Conservation (phyloP, 2,888 invertebrate species). For the Andrena trimmerana region DNA sequence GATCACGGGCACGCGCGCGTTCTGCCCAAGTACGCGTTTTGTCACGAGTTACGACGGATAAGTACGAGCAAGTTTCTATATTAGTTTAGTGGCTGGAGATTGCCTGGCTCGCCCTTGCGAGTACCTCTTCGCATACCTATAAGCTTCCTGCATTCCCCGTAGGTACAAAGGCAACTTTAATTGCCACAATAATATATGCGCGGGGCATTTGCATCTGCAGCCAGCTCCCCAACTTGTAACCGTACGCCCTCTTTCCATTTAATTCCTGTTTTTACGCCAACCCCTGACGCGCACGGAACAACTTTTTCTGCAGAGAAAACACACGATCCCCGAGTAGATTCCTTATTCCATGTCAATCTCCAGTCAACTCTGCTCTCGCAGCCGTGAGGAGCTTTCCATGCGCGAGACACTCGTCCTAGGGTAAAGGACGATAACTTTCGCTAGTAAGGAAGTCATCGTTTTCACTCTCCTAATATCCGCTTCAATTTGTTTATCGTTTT, state of each 20-base stretch:
- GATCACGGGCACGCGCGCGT: slow-evolving; percentile 13
- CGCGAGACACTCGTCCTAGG: background rate
- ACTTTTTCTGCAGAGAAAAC: background rate
- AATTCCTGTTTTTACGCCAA: slow-evolving; percentile 34
- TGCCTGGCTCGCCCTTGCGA: slow-evolving; percentile 35
- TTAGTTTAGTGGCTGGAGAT: slow-evolving; percentile 63
- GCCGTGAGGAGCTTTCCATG: background rate
- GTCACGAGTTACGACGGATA: slow-evolving; percentile 53
- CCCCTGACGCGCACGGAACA: slow-evolving; percentile 9
- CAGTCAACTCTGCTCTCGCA: no score
- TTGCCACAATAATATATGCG: slow-evolving; percentile 48
- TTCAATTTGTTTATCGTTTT: no score
- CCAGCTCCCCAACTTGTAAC: slow-evolving; percentile 6
- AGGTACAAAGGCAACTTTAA: slow-evolving; percentile 49
- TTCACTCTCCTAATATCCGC: no score
- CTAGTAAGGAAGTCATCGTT: no score
- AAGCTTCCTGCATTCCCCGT: slow-evolving; percentile 9
- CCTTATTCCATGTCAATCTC: no score
- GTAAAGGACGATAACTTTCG: no score
- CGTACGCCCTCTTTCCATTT: slow-evolving; percentile 15
- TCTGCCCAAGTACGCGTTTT: slow-evolving; percentile 46
- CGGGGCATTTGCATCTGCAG: slow-evolving; percentile 26
- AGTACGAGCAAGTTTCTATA: slow-evolving; percentile 54
- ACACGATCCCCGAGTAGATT: background rate
- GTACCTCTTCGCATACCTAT: slow-evolving; percentile 20